Evolutionary conservation across 2,797 vertebrate species (phyloP), one percentile per base, ranked within the genome.

Genomic region (Coregonus sp.): DNA sequence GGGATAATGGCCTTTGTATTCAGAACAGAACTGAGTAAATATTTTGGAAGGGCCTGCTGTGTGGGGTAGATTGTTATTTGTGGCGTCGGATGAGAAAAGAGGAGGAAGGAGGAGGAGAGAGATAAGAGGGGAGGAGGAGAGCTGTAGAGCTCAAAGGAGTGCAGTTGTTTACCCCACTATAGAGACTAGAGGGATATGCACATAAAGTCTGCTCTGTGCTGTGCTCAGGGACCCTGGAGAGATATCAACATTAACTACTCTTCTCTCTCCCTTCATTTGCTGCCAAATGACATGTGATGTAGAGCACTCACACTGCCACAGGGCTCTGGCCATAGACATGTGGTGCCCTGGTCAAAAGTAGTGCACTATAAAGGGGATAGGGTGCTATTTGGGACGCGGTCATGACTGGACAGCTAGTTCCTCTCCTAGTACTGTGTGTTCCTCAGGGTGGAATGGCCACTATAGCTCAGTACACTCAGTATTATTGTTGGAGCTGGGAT

Each of bases 261-360:
- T 78, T 81, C 86, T 89, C 86, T 86, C 89, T 90, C 84, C 82
- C 84, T 90, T 92, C 89, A 91, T 92, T 92, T 92, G 85, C 89
- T 92, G 92, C 90, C 91, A 93, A 90, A 87, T 82, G 88, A 92
- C 86, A 25, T 25, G 86, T 59, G 54, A 59, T n/a, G 5, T 16
- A 59, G 5, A 51, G 20, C 59, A 59, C 61, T 9, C n/a, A 7
- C 85, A 86, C 80, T 75, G 86, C 88, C 78, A 50, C 52, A 37
- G 83, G 85, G 85, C 85, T 51, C 50, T 51, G 50, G 50, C 50
- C 1, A 5, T 51, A 51, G 50, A 51, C 50, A 33, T 33, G 25
- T 25, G 25, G 25, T 25, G 25, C 25, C 25, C 25, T 25, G 25
- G 25, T 25, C 25, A 25, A 25, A 25, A 25, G 25, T 25, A 25